Evolutionary conservation across 2,113 vertebrate species (phyloP).

Genomic region (Phalacrocorax brasilianus): DNA sequence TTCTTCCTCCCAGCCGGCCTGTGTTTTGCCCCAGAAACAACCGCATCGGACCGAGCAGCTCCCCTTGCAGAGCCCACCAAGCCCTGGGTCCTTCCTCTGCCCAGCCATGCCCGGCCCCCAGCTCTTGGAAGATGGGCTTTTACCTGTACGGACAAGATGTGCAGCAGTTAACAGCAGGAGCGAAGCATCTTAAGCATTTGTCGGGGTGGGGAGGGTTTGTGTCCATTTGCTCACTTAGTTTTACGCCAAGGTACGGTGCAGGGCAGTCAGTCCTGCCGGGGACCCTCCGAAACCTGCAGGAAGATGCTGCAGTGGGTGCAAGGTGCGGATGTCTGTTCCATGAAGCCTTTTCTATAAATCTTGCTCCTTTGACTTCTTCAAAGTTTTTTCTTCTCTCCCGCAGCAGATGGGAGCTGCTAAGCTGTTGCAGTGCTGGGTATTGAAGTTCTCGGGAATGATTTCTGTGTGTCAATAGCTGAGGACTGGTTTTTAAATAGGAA

Average conservation of each 20-base stretch:
- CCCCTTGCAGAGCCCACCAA: not conserved
- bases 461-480: not conserved
- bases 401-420: not conserved
- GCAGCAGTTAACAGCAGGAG: not conserved
- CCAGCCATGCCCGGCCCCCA: not conserved
- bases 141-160: accelerated
- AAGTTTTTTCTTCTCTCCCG: not conserved
- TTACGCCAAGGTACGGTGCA: not conserved
- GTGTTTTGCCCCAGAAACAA: not conserved
- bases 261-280: not conserved
- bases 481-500: not conserved
- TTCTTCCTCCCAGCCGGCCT: accelerated
- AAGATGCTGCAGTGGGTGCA: not conserved
- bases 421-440: not conserved
- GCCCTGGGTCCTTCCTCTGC: not conserved
- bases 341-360: not conserved
- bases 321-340: not conserved
- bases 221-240: accelerated
- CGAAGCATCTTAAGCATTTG: not conserved
- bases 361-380: not conserved
- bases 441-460: not conserved
- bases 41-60: accelerated
- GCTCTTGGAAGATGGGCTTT: not conserved
- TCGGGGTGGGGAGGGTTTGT: not conserved
- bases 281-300: not conserved